These are phyloP conservation scores for Sprattus sprattus DNA, from an alignment of 2,113 vertebrate species.

Conservation along the genomic window DNA sequence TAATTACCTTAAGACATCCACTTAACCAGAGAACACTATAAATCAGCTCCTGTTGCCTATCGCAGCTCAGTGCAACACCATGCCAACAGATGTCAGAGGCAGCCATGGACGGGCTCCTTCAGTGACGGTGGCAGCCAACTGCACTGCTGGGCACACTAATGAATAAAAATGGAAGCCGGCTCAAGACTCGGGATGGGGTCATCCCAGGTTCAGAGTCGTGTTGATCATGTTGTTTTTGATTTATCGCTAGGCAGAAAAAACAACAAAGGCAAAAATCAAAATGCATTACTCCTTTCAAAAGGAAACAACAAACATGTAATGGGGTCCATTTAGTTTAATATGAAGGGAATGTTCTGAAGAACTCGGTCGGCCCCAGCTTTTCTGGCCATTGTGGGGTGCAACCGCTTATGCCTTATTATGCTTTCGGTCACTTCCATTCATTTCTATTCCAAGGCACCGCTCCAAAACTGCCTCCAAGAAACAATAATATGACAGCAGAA, in stretches of 20 bases:
- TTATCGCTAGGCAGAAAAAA: slow-evolving; percentile 46
- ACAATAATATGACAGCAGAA: slow-evolving; percentile 34
- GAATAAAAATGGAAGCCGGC: slow-evolving; percentile 57
- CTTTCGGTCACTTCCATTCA: not conserved
- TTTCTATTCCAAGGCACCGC: not conserved
- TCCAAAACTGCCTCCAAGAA: slow-evolving; percentile 13
- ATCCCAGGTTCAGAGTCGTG: slow-evolving; percentile 45
- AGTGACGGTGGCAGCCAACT: slow-evolving; percentile 49
- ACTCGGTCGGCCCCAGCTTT: not conserved
- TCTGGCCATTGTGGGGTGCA: not conserved
- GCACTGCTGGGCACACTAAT: slow-evolving; percentile 51
- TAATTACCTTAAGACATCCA: slow-evolving; percentile 74
- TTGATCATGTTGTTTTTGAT: slow-evolving; percentile 39
- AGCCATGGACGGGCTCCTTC: slow-evolving; percentile 47
- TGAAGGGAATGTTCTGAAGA: not conserved
- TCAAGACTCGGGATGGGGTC: slow-evolving; percentile 32
- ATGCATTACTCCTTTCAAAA: not conserved
- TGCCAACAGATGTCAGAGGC: slow-evolving; percentile 63
- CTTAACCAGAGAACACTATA: slow-evolving; percentile 62
- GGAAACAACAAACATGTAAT: slow-evolving; percentile 41
- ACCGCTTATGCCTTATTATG: not conserved
- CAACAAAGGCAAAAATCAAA: slow-evolving; percentile 19
- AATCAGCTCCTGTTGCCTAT: slow-evolving; percentile 62
- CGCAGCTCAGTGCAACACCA: slow-evolving; percentile 48
- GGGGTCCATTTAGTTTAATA: not conserved